Conservation (phyloP, 2,888 invertebrate genomes). For the Mycogona germanica region DNA sequence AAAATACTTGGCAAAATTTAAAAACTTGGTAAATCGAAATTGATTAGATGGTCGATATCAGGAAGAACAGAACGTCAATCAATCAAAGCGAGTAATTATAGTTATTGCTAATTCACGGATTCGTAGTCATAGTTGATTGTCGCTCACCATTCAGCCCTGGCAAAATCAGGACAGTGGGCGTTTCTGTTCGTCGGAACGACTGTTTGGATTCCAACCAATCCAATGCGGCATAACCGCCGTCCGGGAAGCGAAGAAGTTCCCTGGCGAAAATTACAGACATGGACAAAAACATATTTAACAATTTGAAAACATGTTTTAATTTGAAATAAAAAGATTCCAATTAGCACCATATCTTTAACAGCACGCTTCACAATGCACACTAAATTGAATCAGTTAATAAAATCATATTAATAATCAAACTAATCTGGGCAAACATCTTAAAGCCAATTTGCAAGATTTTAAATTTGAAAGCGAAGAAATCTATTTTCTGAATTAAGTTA, state of each 20-base stretch:
- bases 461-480: not conserved
- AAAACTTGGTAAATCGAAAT: too few species aligned
- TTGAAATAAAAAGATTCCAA: not conserved
- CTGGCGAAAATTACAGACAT: slow-evolving; percentile 5
- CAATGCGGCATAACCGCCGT: slow-evolving; percentile 4
- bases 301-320: not conserved
- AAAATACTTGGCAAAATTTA: too few species aligned
- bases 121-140: not conserved
- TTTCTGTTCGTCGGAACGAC: slow-evolving; percentile 3
- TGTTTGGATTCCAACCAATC: slow-evolving; percentile 15
- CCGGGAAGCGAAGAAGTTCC: slow-evolving; percentile 1
- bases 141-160: slow-evolving; percentile 15
- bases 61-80: too few species aligned
- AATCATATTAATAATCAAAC: too few species aligned
- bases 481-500: not conserved
- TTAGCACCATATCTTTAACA: not conserved
- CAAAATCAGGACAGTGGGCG: slow-evolving; percentile 8
- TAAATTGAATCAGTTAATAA: too few species aligned
- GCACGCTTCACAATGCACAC: too few species aligned
- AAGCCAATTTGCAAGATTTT: not conserved
- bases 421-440: too few species aligned
- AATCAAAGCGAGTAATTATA: too few species aligned
- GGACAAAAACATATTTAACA: too few species aligned
- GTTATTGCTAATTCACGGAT: too few species aligned
- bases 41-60: too few species aligned